Conservation (phyloP, 2,797 vertebrate genomes). For the Botia kubotai region DNA sequence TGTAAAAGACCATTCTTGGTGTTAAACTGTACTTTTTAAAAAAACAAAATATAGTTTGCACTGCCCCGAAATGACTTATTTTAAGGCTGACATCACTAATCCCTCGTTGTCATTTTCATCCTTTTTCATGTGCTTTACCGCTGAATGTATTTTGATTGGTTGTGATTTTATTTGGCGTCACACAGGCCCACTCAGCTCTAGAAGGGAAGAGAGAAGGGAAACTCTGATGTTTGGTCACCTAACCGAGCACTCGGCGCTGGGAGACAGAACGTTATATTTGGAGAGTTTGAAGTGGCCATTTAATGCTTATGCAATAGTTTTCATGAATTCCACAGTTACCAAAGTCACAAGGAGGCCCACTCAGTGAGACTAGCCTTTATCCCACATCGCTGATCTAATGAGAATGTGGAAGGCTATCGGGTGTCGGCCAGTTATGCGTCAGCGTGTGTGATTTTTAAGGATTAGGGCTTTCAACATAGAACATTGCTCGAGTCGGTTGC, state of each 20-base stretch:
- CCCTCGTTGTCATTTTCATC: not conserved
- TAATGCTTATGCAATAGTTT: constrained; percentile 52
- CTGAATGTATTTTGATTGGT: no score
- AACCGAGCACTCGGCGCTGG: constrained; percentile 2
- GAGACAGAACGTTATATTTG: constrained; percentile 43
- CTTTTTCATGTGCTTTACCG: not conserved
- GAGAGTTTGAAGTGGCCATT: constrained; percentile 29
- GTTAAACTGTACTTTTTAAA: no score
- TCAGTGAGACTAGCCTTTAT: not conserved
- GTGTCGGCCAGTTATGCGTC: constrained; percentile 32
- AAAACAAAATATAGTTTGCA: no score
- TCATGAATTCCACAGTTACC: constrained; percentile 14
- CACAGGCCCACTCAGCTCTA: no score
- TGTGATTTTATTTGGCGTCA: no score
- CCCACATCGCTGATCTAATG: constrained; percentile 26
- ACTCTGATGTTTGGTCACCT: constrained; percentile 5
- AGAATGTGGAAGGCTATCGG: constrained; percentile 39
- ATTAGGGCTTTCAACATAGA: constrained; percentile 34
- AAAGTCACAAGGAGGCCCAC: constrained; percentile 32
- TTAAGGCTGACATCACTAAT: not conserved
- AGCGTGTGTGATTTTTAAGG: constrained; percentile 39
- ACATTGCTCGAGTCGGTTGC: constrained; percentile 28
- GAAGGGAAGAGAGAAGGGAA: not conserved
- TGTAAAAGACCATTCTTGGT: no score
- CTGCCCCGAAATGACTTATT: no score